These are phyloP conservation scores for Parazoanthus swiftii DNA, from an alignment of 92 coral and sea anemone species.

Conservation along the genomic window DNA sequence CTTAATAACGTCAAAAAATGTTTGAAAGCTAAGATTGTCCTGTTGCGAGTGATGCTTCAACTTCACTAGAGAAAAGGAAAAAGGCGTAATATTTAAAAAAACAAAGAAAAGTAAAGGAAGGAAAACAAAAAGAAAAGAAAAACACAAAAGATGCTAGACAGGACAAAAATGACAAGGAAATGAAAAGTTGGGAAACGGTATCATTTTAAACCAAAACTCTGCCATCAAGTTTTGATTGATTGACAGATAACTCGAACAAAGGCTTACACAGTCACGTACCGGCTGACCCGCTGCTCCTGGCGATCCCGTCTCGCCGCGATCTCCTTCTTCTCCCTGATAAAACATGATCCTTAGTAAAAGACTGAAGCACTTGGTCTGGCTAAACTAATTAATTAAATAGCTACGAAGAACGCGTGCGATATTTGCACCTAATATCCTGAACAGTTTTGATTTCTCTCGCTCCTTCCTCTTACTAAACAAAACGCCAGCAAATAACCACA, in stretches of 20 bases:
- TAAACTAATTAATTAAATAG: no score
- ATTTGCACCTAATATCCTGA: neutral
- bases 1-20: neutral
- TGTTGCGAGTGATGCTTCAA: neutral
- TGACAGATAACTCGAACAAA: no score
- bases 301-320: neutral
- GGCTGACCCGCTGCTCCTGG: neutral
- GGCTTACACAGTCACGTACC: neutral
- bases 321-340: neutral
- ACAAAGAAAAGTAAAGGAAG: no score
- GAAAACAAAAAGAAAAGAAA: no score
- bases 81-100: neutral
- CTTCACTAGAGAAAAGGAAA: neutral
- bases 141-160: neutral
- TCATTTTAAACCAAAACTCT: neutral
- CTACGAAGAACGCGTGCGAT: no score
- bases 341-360: neutral
- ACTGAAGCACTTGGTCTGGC: neutral
- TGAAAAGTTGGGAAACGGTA: no score
- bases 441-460: no score
- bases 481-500: no score
- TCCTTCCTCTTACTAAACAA: no score
- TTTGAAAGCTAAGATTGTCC: neutral
- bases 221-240: neutral
- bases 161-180: neutral